These are phyloP conservation scores for Buceros bicornis DNA, from an alignment of 2,797 vertebrate genomes.

Conservation along the genomic window DNA sequence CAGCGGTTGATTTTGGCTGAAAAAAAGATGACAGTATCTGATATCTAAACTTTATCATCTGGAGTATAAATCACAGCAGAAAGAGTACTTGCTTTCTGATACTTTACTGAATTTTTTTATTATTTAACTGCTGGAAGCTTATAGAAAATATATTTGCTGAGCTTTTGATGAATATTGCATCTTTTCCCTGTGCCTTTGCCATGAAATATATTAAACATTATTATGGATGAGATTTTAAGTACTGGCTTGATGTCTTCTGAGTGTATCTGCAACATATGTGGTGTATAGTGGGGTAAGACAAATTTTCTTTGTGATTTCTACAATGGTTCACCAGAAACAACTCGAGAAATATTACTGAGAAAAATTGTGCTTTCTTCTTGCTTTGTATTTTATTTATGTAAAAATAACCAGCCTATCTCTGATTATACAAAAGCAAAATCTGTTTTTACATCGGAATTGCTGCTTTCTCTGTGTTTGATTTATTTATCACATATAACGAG, in stretches of 20 bases:
- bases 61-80: not conserved
- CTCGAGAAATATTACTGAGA: not conserved
- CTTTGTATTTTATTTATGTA: not conserved
- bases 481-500: not conserved
- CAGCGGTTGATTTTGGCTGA: not conserved
- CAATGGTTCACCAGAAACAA: not conserved
- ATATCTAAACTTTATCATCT: not conserved
- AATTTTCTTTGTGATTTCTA: not conserved
- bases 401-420: not conserved
- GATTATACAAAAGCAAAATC: not conserved
- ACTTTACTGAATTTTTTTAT: not conserved
- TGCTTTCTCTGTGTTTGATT: not conserved
- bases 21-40: not conserved
- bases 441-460: not conserved
- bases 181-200: not conserved
- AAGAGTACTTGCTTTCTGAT: not conserved
- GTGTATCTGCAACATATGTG: not conserved
- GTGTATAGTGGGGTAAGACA: not conserved
- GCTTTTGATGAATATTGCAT: not conserved
- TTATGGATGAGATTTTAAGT: slow-evolving; percentile 19
- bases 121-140: not conserved
- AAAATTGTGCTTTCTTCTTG: not conserved
- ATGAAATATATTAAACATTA: not conserved
- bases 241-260: not conserved
- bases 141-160: not conserved